phyloP scores from a whole-genome alignment of 1,140 invertebrate genomes.

The Helicorthomorpha holstii region DNA sequence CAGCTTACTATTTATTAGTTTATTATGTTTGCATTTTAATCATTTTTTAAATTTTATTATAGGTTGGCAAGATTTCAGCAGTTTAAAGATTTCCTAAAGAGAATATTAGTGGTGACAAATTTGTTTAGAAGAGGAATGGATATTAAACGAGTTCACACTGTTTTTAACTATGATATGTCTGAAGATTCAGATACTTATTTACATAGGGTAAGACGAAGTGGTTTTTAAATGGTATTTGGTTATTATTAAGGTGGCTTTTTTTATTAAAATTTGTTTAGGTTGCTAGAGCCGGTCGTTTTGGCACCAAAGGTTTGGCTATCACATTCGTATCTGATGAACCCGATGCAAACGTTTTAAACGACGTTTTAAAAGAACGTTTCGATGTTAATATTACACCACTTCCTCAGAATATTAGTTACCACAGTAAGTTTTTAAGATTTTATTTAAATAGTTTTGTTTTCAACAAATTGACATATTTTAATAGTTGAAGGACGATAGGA shows the following conservation, averaged over 20 bases:
- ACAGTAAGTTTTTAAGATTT: conserved; percentile 60
- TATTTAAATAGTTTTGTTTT: background rate
- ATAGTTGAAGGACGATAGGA: conserved; percentile 19
- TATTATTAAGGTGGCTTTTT: conserved; percentile 1
- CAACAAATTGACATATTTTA: background rate
- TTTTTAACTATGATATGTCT: conserved; percentile 99
- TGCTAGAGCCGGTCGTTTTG: conserved; percentile 91
- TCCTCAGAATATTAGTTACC: conserved; percentile 95
- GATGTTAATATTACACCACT: conserved; percentile 97
- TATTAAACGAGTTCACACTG: conserved; percentile 96
- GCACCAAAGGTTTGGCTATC: conserved; percentile 94
- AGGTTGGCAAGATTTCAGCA: conserved; percentile 86
- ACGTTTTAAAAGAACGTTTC: conserved; percentile 95
- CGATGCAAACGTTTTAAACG: conserved; percentile 93
- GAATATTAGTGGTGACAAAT: conserved; percentile 96
- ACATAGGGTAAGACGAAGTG: conserved; percentile 50
- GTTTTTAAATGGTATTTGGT: background rate
- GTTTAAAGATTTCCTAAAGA: conserved; percentile 99
- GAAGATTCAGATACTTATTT: conserved; percentile 99
- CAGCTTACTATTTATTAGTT: conserved; percentile 7
- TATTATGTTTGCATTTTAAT: background rate
- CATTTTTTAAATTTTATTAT: background rate
- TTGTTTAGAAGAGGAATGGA: conserved; percentile 96
- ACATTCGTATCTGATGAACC: conserved; percentile 95
- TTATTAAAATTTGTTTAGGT: conserved; percentile 30